Evolutionary conservation across 2,113 vertebrate species (phyloP).

Genomic region (Phalacrocorax brasilianus): DNA sequence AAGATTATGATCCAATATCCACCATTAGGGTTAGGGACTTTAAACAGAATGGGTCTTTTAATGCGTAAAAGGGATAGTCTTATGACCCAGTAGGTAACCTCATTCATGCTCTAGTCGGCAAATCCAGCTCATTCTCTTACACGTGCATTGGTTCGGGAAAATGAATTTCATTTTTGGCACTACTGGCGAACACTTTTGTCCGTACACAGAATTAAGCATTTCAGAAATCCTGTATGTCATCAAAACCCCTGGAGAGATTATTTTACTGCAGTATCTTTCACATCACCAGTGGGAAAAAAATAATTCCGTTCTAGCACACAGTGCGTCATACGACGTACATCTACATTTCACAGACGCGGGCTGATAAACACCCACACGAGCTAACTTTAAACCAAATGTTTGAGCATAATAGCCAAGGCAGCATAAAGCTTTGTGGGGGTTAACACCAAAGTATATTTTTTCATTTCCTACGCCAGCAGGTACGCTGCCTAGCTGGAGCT

Average conservation of each 20-base stretch:
- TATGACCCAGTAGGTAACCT: background rate
- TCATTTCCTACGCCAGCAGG: background rate
- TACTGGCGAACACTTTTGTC: background rate
- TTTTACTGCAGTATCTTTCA: background rate
- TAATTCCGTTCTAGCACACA: background rate
- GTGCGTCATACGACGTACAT: background rate
- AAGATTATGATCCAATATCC: background rate
- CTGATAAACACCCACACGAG: background rate
- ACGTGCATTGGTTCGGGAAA: accelerated
- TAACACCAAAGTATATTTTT: background rate
- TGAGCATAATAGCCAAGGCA: background rate
- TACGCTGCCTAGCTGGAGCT: background rate
- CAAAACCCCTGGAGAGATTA: background rate
- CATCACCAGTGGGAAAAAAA: background rate
- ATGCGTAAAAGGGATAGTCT: background rate
- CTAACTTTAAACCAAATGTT: background rate
- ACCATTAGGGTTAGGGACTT: background rate
- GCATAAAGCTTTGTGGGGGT: background rate
- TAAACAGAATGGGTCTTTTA: background rate
- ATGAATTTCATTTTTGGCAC: background rate
- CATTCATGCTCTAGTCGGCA: accelerated
- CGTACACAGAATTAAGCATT: background rate
- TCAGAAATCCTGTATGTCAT: background rate
- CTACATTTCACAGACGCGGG: background rate
- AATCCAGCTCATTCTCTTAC: background rate